Percentiles rank a stretch among this genome's conserved stretches.
These are phyloP conservation scores for Schizothorax lantsangensis DNA, from an alignment of 2,797 vertebrate genomes.

Conservation along the genomic window DNA sequence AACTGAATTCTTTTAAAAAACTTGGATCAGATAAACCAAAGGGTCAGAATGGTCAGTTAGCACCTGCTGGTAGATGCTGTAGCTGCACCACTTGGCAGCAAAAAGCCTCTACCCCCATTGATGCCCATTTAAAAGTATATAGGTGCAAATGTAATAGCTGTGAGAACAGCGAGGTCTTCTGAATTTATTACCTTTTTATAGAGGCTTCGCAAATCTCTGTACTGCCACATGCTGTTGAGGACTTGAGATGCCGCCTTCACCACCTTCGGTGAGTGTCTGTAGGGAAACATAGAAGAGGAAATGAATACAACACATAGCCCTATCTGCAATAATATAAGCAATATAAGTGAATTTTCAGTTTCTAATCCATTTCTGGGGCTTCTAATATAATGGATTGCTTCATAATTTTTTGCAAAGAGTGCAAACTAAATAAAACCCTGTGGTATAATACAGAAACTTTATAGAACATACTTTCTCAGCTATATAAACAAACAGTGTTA, in stretches of 20 bases:
- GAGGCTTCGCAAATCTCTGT: conserved; percentile 97
- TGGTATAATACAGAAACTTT: conserved; percentile 5
- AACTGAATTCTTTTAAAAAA: neutral
- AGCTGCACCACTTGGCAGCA: neutral
- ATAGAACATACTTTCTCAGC: neutral
- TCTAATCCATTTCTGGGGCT: conserved; percentile 1
- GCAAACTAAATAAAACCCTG: conserved; percentile 22
- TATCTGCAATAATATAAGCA: conserved; percentile 4
- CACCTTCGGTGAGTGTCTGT: conserved; percentile 97
- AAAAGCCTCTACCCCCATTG: neutral
- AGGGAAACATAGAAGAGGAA: conserved; percentile 50
- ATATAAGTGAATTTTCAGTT: conserved; percentile 13
- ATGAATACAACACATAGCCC: conserved; percentile 19
- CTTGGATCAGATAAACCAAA: neutral
- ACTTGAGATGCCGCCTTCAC: conserved; percentile 99
- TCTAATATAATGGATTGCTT: conserved; percentile 14
- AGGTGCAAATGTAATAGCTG: neutral
- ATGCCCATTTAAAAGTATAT: neutral
- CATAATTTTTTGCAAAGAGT: neutral
- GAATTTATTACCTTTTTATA: conserved; percentile 94
- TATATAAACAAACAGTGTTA: conserved; percentile 15
- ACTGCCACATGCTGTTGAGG: conserved; percentile 99
- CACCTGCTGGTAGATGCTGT: neutral
- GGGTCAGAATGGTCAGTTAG: neutral
- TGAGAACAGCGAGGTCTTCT: neutral